Evolutionary conservation across 2,797 vertebrate species (phyloP).

Genomic region (Alectoris magna): DNA sequence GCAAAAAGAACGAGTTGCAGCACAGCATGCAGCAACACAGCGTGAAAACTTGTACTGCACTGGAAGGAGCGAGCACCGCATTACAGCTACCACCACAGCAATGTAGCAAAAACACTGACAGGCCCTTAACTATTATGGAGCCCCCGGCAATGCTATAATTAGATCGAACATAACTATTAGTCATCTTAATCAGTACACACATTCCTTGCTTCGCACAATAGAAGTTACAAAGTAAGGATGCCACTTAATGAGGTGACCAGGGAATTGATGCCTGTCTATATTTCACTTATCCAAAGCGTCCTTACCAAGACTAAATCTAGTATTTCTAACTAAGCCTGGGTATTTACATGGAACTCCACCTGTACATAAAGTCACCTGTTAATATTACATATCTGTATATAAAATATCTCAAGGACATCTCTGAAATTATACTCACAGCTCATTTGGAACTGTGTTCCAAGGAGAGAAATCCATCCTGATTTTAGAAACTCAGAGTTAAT

Average conservation of each 20-base stretch:
- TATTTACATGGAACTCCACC: slow-evolving; percentile 48
- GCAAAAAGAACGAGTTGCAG: background rate
- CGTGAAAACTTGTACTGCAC: background rate
- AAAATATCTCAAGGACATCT: slow-evolving; percentile 64
- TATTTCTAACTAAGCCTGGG: slow-evolving; percentile 60
- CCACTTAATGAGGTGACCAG: slow-evolving; percentile 73
- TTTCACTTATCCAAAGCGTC: slow-evolving; percentile 67
- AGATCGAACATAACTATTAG: slow-evolving; percentile 60
- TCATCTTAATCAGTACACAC: slow-evolving; percentile 68
- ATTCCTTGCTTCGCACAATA: slow-evolving; percentile 70
- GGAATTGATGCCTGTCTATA: slow-evolving; percentile 64
- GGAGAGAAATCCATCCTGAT: slow-evolving; percentile 54
- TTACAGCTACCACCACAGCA: background rate
- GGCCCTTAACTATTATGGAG: slow-evolving; percentile 52
- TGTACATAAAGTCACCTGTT: slow-evolving; percentile 61
- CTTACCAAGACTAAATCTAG: slow-evolving; percentile 60
- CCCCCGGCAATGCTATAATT: slow-evolving; percentile 60
- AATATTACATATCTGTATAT: slow-evolving; percentile 36
- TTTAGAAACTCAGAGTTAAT: slow-evolving; percentile 71
- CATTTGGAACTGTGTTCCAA: slow-evolving; percentile 31
- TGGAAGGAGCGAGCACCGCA: background rate
- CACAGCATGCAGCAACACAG: background rate
- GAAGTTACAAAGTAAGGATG: slow-evolving; percentile 69
- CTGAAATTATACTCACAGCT: slow-evolving; percentile 49
- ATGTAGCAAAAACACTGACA: slow-evolving; percentile 57